phyloP scores from a whole-genome alignment of 2,113 vertebrate genomes.

The Pituophis catenifer region DNA sequence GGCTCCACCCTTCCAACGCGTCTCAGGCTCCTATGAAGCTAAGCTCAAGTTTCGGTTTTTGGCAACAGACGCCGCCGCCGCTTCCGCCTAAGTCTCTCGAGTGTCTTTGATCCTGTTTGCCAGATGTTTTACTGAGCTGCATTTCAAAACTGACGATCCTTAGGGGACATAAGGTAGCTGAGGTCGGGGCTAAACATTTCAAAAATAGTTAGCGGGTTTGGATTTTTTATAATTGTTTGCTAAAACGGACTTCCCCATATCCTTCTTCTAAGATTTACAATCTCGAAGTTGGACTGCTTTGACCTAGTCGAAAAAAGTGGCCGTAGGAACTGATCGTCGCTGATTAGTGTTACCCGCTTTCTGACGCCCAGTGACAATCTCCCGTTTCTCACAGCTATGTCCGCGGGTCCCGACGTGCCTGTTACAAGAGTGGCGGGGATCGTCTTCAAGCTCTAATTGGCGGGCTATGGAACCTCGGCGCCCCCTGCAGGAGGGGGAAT shows the following conservation, averaged over 20 bases:
- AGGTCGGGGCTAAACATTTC: background rate
- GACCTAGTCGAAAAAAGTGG: background rate
- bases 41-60: background rate
- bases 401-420: background rate
- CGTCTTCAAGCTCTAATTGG: background rate
- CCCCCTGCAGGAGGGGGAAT: slow-evolving; percentile 9
- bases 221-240: background rate
- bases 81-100: background rate
- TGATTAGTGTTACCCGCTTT: background rate
- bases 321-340: background rate
- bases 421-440: background rate
- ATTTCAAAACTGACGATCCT: background rate
- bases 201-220: background rate
- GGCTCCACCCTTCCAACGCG: background rate
- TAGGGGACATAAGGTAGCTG: background rate
- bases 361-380: background rate
- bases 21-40: background rate
- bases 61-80: background rate
- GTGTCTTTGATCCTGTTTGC: background rate
- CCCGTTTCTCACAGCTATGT: background rate
- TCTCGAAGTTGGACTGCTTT: background rate
- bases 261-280: no score
- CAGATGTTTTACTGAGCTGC: background rate
- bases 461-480: background rate
- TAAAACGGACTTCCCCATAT: background rate